Base-by-base conservation (phyloP, 2,797 vertebrate genomes). In the Melanotaenia pygmaea region DNA sequence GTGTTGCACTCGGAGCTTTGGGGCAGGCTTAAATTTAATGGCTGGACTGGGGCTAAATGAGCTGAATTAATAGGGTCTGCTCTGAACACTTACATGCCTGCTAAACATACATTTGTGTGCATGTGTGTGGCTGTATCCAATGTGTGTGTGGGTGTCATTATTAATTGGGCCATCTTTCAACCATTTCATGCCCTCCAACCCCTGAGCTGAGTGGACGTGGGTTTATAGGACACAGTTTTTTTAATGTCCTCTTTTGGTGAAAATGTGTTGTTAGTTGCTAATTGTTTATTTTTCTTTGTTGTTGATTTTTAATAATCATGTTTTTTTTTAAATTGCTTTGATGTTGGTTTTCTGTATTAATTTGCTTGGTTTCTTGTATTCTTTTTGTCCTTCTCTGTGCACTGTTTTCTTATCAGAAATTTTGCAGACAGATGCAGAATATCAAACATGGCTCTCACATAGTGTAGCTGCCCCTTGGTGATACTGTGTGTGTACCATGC, bases 21-120 rank as follows among this genome's bases (percentile, higher is more conserved):
- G 89, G 90, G 81, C 84, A 88, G 90, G 87, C 91, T 90, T 81
- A 89, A 82, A 91, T 92, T 93, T 92, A 92, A 93, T 92, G 90
- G 91, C 79, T 94, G 89, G 83, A 91, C 87, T 91, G 86, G 70
- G 87, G 88, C 89, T 93, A 93, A 94, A 93, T 93, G 90, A 94
- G 88, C 91, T 93, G 93, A 94, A 92, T 94, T 93, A 94, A 95
- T 92, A 83, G 83, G 90, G 84, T 92, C 86, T 87, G 84, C 83
- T 91, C 82, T 72, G 70, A 82, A 87, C 89, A 94, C 86, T 93
- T 92, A 90, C 87, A 93, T 89, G 92, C 91, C 91, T 88, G 74
- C 88, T 93, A 86, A 91, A 92, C 90, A 88, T 89, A 87, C 79
- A 85, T 77, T 74, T 79, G 68, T 61, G 70, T 70, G 53, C 24